These are phyloP conservation scores for Vespertilio murinus DNA, from an alignment of 2,797 vertebrate species.

Conservation along the genomic window DNA sequence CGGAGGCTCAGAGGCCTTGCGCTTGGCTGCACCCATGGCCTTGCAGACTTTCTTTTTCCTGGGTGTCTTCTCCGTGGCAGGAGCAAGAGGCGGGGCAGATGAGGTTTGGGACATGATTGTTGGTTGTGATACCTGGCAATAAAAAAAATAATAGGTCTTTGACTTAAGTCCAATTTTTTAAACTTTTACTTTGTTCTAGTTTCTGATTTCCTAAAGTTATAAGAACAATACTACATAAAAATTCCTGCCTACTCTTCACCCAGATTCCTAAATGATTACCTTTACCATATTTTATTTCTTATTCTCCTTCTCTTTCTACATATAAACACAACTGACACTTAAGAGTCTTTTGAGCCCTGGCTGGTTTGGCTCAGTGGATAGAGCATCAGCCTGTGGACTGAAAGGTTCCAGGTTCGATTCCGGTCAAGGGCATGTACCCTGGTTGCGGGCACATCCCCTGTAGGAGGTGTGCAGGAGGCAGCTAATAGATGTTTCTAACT, in stretches of 20 bases:
- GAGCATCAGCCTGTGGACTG: too few relatives aligned
- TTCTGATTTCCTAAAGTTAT: background rate
- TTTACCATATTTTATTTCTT: background rate
- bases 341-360: background rate
- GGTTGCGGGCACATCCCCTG: too few relatives aligned
- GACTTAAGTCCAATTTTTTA: background rate
- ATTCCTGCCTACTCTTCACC: background rate
- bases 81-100: background rate
- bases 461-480: too few relatives aligned
- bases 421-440: too few relatives aligned
- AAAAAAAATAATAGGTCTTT: background rate
- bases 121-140: background rate
- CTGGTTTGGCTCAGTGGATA: too few relatives aligned
- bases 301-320: background rate
- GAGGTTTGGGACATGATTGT: background rate
- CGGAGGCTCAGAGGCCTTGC: background rate
- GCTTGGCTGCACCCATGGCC: background rate
- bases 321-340: background rate
- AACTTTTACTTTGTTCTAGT: conserved; percentile 5
- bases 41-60: background rate
- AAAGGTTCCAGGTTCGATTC: too few relatives aligned
- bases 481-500: too few relatives aligned
- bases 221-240: background rate
- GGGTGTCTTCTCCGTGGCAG: background rate
- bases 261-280: background rate